Conservation (phyloP, 2,888 invertebrate species). For the Eupeodes latifasciatus region DNA sequence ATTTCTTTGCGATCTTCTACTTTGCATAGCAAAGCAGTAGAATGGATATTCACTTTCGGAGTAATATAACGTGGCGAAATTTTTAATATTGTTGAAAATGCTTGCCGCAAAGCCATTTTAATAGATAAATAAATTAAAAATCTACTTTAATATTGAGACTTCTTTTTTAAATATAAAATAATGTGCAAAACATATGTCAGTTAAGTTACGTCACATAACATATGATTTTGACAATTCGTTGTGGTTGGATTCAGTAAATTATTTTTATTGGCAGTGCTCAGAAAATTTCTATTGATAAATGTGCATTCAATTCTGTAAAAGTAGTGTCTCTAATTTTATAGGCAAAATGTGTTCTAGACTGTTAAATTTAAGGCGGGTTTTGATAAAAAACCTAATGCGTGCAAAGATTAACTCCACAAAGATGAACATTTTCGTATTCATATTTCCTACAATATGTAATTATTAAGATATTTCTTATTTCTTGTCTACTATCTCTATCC, state of each 20-base stretch:
- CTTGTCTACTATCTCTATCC: too few species aligned
- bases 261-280: neutral
- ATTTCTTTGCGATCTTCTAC: slow-evolving; percentile 85
- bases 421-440: too few species aligned
- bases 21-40: slow-evolving; percentile 80
- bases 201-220: slow-evolving; percentile 66
- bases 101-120: slow-evolving; percentile 78
- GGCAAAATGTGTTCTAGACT: too few species aligned
- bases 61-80: slow-evolving; percentile 54
- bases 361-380: too few species aligned
- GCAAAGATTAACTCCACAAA: too few species aligned
- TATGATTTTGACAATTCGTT: slow-evolving; percentile 42
- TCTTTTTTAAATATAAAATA: slow-evolving; percentile 16
- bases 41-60: slow-evolving; percentile 78
- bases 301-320: too few species aligned
- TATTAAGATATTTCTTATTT: too few species aligned
- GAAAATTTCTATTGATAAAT: neutral
- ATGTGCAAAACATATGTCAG: slow-evolving; percentile 42
- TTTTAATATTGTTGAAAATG: slow-evolving; percentile 76
- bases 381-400: too few species aligned
- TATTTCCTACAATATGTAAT: too few species aligned
- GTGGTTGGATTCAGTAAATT: slow-evolving; percentile 8
- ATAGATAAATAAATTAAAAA: neutral
- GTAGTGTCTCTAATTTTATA: too few species aligned
- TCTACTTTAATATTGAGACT: neutral